These are phyloP conservation scores for Euzophera pinguis DNA, from an alignment of 2,888 invertebrate species.

Conservation along the genomic window DNA sequence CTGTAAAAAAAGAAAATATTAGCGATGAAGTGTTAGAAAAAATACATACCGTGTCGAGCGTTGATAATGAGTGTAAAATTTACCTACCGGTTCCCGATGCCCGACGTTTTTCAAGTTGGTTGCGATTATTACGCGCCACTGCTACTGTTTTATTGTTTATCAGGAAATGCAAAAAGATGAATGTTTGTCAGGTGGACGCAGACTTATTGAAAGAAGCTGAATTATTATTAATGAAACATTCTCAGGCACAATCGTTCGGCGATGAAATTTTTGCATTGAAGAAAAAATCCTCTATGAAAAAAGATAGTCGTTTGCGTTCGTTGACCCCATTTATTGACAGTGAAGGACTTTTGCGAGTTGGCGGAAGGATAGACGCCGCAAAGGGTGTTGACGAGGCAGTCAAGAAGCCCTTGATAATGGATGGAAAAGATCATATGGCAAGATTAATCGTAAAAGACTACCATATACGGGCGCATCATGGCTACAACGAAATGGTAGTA, in stretches of 20 bases:
- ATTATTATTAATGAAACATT: not conserved
- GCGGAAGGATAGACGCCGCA: not conserved
- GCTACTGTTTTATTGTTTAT: conserved; percentile 11
- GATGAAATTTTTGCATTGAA: not conserved
- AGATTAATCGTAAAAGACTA: conserved; percentile 15
- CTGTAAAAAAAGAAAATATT: not conserved
- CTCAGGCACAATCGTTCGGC: not conserved
- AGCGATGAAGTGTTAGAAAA: not conserved
- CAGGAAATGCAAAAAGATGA: conserved; percentile 8
- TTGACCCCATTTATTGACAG: not conserved
- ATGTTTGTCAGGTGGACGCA: not conserved
- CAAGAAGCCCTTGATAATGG: not conserved
- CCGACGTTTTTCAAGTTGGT: conserved; percentile 9
- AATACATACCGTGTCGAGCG: not conserved
- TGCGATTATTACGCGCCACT: conserved; percentile 6
- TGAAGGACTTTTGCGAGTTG: not conserved
- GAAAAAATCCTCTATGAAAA: not conserved
- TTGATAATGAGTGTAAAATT: not conserved
- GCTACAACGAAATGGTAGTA: conserved; percentile 20
- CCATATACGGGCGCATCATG: conserved; percentile 19
- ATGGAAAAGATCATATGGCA: conserved; percentile 15
- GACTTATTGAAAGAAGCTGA: not conserved
- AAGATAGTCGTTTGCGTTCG: not conserved
- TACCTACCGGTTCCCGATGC: conserved; percentile 14
- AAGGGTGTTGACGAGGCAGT: not conserved